A percentile compares a stretch with the other conserved stretches of the same genome.
Conservation (phyloP, 2,113 vertebrate species). For the Lutjanus erythropterus region DNA sequence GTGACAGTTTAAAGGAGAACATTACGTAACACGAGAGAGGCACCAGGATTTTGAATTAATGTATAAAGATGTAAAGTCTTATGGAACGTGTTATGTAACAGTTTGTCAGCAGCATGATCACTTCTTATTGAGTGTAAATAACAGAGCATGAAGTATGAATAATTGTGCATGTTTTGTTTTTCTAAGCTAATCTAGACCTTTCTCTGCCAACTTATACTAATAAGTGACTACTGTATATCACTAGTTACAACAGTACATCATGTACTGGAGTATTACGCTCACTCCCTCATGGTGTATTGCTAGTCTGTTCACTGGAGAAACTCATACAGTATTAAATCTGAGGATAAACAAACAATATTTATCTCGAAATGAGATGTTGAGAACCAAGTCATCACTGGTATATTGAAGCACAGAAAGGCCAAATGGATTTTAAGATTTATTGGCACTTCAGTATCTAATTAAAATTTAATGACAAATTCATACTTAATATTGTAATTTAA, state of each 20-base stretch:
- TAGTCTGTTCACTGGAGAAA: neutral
- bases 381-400: neutral
- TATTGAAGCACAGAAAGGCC: neutral
- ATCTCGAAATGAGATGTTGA: neutral
- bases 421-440: neutral
- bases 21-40: slow-evolving; percentile 20
- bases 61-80: slow-evolving; percentile 20
- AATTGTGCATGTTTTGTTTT: slow-evolving; percentile 1
- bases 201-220: neutral
- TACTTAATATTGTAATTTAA: no score
- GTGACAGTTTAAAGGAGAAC: slow-evolving; percentile 10
- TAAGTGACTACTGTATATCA: neutral
- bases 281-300: neutral
- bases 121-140: slow-evolving; percentile 6
- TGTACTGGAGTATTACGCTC: neutral
- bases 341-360: neutral
- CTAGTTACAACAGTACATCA: neutral
- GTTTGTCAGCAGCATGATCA: slow-evolving; percentile 8
- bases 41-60: slow-evolving; percentile 26
- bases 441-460: neutral
- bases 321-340: neutral
- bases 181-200: neutral
- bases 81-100: slow-evolving; percentile 46
- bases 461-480: no score
- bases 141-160: no score